Evolutionary conservation across 2,888 invertebrate species (phyloP).

Genomic region (Baronia brevicornis): DNA sequence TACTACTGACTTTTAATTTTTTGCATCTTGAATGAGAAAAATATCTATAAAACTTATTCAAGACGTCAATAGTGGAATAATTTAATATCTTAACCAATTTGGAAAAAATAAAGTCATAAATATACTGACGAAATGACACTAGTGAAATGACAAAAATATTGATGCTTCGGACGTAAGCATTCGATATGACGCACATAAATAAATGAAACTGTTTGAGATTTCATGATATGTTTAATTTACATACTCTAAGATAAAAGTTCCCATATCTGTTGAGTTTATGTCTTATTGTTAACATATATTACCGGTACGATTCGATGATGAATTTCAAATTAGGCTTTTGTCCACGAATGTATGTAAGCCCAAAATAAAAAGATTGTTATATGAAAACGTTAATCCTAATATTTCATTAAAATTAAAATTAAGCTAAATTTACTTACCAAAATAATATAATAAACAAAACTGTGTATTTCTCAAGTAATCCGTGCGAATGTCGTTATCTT

Average conservation of each 20-base stretch:
- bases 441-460: constrained; percentile 41
- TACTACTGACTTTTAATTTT: too few relatives aligned
- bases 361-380: too few relatives aligned
- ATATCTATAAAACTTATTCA: too few relatives aligned
- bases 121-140: too few relatives aligned
- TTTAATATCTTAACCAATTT: too few relatives aligned
- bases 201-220: constrained; percentile 31
- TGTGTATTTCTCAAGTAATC: constrained; percentile 66
- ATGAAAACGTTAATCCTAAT: too few relatives aligned
- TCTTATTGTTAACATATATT: constrained; percentile 27
- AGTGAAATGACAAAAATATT: constrained; percentile 20
- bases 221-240: constrained; percentile 31
- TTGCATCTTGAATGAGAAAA: too few relatives aligned
- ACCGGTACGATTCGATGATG: constrained; percentile 45
- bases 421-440: constrained; percentile 53
- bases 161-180: constrained; percentile 11
- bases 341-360: too few relatives aligned
- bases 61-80: too few relatives aligned
- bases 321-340: constrained; percentile 30
- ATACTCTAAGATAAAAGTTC: constrained; percentile 18
- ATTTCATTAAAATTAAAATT: constrained; percentile 18
- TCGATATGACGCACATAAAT: constrained; percentile 25
- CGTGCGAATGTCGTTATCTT: too few relatives aligned
- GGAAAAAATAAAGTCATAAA: too few relatives aligned
- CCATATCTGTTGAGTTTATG: constrained; percentile 23